phyloP scores from a whole-genome alignment of 2,888 invertebrate genomes.

The Bombylius major region DNA sequence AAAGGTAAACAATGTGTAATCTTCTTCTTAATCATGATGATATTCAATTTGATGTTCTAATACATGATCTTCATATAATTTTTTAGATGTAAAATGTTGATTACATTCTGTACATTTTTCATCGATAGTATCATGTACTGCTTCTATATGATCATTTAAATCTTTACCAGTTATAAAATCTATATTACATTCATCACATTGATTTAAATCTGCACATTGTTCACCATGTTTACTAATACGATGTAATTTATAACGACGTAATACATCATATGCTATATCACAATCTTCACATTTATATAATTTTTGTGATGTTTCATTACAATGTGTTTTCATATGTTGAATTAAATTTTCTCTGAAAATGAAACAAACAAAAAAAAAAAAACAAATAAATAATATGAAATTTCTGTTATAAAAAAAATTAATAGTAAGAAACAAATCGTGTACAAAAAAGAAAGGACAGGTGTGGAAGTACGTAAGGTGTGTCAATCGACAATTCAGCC shows the following conservation, averaged over 20 bases:
- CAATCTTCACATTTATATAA: constrained; percentile 18
- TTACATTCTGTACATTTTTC: constrained; percentile 17
- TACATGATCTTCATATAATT: constrained; percentile 18
- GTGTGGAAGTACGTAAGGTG: no score
- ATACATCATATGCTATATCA: constrained; percentile 18
- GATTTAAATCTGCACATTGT: constrained; percentile 16
- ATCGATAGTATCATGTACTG: constrained; percentile 17
- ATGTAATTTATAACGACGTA: constrained; percentile 18
- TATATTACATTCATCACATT: constrained; percentile 19
- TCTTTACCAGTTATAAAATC: constrained; percentile 17
- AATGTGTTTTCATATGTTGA: constrained; percentile 18
- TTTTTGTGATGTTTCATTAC: constrained; percentile 9
- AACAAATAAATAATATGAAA: not conserved
- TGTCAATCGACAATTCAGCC: no score
- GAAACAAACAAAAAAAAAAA: not conserved
- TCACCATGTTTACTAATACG: constrained; percentile 19
- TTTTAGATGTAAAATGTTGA: constrained; percentile 18
- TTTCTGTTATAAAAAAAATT: no score
- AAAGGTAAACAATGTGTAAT: no score
- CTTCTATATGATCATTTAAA: constrained; percentile 18
- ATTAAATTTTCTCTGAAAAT: constrained; percentile 17
- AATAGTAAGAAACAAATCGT: no score
- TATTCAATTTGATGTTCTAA: constrained; percentile 16
- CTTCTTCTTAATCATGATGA: no score
- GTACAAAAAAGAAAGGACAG: no score